phyloP scores from a whole-genome alignment of 2,888 invertebrate genomes.

The Acleris emargana region DNA sequence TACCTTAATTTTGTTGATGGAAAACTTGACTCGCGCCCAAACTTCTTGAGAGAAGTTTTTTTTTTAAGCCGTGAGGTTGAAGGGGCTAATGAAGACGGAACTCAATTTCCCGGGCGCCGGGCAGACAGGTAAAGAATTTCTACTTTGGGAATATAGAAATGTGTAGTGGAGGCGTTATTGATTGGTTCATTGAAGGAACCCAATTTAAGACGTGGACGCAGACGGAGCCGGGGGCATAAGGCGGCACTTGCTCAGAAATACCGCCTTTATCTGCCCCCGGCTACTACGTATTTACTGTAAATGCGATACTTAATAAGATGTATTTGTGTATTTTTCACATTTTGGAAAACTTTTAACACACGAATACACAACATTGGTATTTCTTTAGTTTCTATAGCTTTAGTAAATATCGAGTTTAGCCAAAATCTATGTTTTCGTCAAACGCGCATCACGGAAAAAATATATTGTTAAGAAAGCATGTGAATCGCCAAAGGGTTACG shows the following conservation, averaged over 20 bases:
- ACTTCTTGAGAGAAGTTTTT: constrained; percentile 68
- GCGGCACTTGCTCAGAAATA: constrained; percentile 5
- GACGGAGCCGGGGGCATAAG: constrained; percentile 21
- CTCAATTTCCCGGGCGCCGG: constrained; percentile 61
- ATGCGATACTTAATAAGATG: too few species aligned
- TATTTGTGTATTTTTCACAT: too few species aligned
- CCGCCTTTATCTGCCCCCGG: background rate
- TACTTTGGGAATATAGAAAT: constrained; percentile 44
- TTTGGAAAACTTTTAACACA: too few species aligned
- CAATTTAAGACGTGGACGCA: constrained; percentile 57
- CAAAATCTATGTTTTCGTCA: too few species aligned
- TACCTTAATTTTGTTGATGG: constrained; percentile 80
- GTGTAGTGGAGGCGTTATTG: constrained; percentile 53
- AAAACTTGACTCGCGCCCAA: constrained; percentile 72
- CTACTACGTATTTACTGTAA: background rate
- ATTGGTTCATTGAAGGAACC: constrained; percentile 60
- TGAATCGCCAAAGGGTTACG: too few species aligned
- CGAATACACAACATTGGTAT: too few species aligned
- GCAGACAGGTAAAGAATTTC: constrained; percentile 44
- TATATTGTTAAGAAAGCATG: too few species aligned
- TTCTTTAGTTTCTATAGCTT: too few species aligned
- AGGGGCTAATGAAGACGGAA: constrained; percentile 74
- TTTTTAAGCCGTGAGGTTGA: constrained; percentile 60
- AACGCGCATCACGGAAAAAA: too few species aligned
- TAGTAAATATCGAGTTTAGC: too few species aligned